These are phyloP conservation scores for Automeris io DNA, from an alignment of 2,888 invertebrate species.

Conservation along the genomic window DNA sequence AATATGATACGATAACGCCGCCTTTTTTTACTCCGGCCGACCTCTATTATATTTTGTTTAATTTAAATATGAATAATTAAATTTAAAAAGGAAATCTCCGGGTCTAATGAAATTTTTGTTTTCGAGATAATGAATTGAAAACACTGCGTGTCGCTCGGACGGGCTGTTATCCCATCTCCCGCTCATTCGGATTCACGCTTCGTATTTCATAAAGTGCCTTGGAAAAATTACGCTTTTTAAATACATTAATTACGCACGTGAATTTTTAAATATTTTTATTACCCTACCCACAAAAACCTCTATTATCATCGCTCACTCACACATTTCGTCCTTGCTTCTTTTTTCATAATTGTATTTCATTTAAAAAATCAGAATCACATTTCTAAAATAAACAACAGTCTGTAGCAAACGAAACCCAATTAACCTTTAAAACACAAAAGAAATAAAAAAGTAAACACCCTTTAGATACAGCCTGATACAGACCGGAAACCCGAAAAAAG, in stretches of 20 bases:
- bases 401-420: background rate
- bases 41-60: slow-evolving; percentile 77
- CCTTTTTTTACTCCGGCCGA: slow-evolving; percentile 47
- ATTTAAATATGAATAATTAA: slow-evolving; percentile 78
- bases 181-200: slow-evolving; percentile 68
- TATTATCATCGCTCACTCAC: too few species aligned
- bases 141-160: slow-evolving; percentile 59
- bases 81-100: slow-evolving; percentile 74
- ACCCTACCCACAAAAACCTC: too few species aligned
- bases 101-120: slow-evolving; percentile 76
- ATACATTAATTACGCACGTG: slow-evolving; percentile 60
- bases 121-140: slow-evolving; percentile 77
- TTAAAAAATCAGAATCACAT: slow-evolving; percentile 5
- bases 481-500: background rate
- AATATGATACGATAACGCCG: slow-evolving; percentile 74
- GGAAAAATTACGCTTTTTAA: slow-evolving; percentile 43
- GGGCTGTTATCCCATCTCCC: slow-evolving; percentile 67
- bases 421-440: background rate
- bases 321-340: background rate
- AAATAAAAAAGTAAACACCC: background rate
- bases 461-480: background rate
- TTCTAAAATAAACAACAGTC: slow-evolving; percentile 14
- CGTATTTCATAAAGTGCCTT: slow-evolving; percentile 45
- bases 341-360: slow-evolving; percentile 2
- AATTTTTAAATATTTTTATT: slow-evolving; percentile 2